Percentiles rank a stretch among this genome's conserved stretches.
Evolutionary conservation across 2,888 invertebrate genomes (phyloP).

Genomic region (Rhopalosiphum nymphaeae): DNA sequence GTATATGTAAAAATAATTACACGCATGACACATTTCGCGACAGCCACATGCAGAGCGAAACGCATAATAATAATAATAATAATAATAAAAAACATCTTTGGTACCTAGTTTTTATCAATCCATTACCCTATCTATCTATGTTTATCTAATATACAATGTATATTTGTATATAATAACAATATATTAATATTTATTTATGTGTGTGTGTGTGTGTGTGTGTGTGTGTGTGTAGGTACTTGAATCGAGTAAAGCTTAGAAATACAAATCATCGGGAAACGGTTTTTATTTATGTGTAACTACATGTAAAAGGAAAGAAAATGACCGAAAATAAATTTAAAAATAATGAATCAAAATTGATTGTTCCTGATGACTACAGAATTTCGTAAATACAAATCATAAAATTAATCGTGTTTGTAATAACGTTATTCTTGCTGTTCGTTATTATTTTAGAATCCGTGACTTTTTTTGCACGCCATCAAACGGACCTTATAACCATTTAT

Average conservation of each 20-base stretch:
- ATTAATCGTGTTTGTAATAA: background rate
- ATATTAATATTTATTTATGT: background rate
- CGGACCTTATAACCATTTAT: background rate
- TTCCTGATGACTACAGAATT: background rate
- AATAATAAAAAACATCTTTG: conserved; percentile 46
- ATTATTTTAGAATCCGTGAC: background rate
- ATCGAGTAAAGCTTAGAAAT: background rate
- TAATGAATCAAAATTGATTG: background rate
- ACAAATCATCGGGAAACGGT: background rate
- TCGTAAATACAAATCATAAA: background rate
- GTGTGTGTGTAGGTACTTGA: background rate
- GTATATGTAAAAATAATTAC: conserved; percentile 37
- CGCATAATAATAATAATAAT: conserved; percentile 19
- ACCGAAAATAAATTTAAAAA: background rate
- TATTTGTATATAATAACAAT: background rate
- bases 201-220: too few species aligned
- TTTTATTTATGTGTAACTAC: background rate
- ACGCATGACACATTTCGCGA: background rate
- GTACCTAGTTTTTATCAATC: conserved; percentile 31
- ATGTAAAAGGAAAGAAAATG: background rate
- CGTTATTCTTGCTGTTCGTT: background rate
- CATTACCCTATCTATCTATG: background rate
- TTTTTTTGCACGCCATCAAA: background rate
- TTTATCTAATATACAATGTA: conserved; percentile 3
- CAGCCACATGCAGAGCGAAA: conserved; percentile 20